Conservation (phyloP, 2,888 invertebrate species). For the Torymus texanus region DNA sequence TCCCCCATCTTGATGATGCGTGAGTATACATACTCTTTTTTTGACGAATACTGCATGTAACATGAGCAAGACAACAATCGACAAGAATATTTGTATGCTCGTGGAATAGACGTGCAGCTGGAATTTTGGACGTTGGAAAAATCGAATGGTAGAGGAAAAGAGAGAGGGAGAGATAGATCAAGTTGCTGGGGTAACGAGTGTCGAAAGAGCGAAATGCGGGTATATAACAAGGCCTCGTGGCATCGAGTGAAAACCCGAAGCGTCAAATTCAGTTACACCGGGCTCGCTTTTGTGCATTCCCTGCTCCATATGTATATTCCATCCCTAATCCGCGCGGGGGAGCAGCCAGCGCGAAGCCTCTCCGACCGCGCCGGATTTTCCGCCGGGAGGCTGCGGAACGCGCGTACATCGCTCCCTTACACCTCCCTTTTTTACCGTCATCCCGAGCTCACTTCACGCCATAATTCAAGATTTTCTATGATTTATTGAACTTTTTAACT, state of each 20-base stretch:
- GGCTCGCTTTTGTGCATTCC: constrained; percentile 54
- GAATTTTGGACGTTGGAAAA: neutral
- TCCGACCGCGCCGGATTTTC: neutral
- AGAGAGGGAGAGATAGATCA: constrained; percentile 27
- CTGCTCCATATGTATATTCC: too few relatives aligned
- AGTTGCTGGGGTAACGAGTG: constrained; percentile 18
- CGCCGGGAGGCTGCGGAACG: neutral
- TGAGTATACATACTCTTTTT: neutral
- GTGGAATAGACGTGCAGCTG: neutral
- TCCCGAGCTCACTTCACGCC: too few relatives aligned
- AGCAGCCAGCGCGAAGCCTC: neutral
- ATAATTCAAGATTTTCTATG: neutral
- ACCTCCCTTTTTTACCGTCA: too few relatives aligned
- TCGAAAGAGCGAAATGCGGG: constrained; percentile 3
- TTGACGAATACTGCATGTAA: too few relatives aligned
- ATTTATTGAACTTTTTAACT: too few relatives aligned
- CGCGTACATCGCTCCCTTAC: constrained; percentile 6
- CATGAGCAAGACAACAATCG: neutral
- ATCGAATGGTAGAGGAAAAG: constrained; percentile 1
- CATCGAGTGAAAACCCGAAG: constrained; percentile 59
- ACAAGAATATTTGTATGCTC: neutral
- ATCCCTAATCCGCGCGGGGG: neutral
- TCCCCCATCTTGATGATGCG: too few relatives aligned
- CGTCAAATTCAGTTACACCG: constrained; percentile 63
- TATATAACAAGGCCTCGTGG: too few relatives aligned